Evolutionary conservation across 2,113 vertebrate species (phyloP), one percentile per base, ranked within the genome.

Genomic region (Microcebus griseorufus): DNA sequence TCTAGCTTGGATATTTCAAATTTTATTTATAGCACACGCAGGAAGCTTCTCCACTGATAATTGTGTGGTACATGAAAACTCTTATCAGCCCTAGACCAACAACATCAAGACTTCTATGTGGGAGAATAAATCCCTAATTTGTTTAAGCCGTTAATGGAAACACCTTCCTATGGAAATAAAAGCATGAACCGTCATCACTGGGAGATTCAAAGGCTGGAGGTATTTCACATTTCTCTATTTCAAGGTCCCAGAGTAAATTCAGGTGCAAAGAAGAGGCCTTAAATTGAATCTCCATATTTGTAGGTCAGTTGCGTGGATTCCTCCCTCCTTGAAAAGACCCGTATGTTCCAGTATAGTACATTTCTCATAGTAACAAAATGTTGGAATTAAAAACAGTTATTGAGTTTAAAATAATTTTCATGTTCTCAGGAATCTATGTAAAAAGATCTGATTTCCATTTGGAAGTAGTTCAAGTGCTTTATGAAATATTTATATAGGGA

Each of bases 401-500:
- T 84, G 88, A 84, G 60, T 88, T 95, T 93, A 95, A 97, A 75
- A 64, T 48, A 88, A 72, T 90, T 97, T 27, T 73, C 79, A 65
- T 67, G 9, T 73, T 96, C 95, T 96, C 10, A 6, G 51, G 29
- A 42, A 53, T 70, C 60, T 32, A 42, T 34, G 14, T 65, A 73
- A 91, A 93, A 97, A 73, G 55, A 72, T 70, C 32, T 25, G 78
- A 92, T 65, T 94, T 98, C 45, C 64, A 91, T 93, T 90, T 94
- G 78, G 88, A 94, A 8, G 88, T 94, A 81, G 96, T 94, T 96
- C 62, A 91, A 94, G 42, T 96, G 90, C 82, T 86, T 95, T 76
- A 60, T 96, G 95, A 97, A 98, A 97, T 98, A 97, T 97, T 98
- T 97, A 96, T 96, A 86, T 51, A 93, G 92, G 96, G 72, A 55